Base-by-base conservation (phyloP, 2,888 invertebrate species). In the Sisyra terminalis region DNA sequence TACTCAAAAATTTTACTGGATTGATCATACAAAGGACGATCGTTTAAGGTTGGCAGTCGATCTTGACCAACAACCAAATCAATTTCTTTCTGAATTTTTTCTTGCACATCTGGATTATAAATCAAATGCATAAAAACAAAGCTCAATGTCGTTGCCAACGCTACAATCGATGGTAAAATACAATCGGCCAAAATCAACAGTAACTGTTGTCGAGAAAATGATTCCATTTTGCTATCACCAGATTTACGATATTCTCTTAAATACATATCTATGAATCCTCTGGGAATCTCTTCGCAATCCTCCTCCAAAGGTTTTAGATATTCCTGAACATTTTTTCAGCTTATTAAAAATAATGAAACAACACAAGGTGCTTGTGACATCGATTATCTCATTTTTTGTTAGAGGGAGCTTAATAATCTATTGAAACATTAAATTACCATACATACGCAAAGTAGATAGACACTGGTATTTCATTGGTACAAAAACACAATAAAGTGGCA, bases 161-260 rank as follows among this genome's bases (percentile, higher is more conserved):
- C 80, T 0, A 83, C 83, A 57, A 83, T 83, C 0, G 81, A 78
- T 1, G 83, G 83, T 16, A 82, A 83, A 64, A 83, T 70, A 50
- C 83, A 83, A 49, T 83, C 83, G 65, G 82, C 66, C 50, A 82
- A 80, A 51, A 78, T 73, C 0, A 81, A 78, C 42, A 82, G 58
- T 39, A 83, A 57, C 50, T 82, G 82, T 9, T 70, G 69, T 54
- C 83, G 82, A 47, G 69, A 62, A 50, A 67, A 72, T 4, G 64
- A 64, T 3, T 59, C 58, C 16, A 56, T 54, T 0, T 58, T 58
- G 10, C 40, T 44, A 1, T 49, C 50, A 18, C 60, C 55, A 47
- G 65, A 64, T 43, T 68, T 58, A 8, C 69, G 68, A 66, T 77
- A 67, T 52, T 70, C 66, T 11, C 62, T 63, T 7, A 83, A 60